Percentiles rank a stretch among this genome's conserved stretches.
Evolutionary conservation across 2,797 vertebrate species (phyloP).

Genomic region (Sibirionetta formosa): DNA sequence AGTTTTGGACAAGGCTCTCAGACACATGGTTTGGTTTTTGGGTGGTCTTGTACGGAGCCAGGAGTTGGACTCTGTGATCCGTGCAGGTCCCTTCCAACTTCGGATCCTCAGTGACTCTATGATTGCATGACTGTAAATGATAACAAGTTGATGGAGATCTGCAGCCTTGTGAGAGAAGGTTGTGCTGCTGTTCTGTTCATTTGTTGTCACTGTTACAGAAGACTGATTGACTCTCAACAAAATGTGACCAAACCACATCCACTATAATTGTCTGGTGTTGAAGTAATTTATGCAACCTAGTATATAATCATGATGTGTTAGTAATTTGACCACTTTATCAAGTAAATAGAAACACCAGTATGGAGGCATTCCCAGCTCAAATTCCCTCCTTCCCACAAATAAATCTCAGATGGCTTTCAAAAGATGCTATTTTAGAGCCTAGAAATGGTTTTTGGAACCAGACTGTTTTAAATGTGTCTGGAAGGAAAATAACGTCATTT

Average conservation of each 20-base stretch:
- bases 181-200: background rate
- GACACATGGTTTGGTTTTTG: no score
- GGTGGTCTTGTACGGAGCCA: no score
- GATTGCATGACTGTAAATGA: no score
- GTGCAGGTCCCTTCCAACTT: no score
- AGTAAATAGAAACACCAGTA: background rate
- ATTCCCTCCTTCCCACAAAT: background rate
- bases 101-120: no score
- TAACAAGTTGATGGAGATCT: background rate
- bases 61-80: no score
- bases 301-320: background rate
- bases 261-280: background rate
- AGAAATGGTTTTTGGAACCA: background rate
- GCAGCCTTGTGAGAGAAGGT: background rate
- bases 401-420: background rate
- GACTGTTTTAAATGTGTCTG: background rate
- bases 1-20: no score
- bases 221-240: background rate
- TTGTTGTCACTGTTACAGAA: background rate
- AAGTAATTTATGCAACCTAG: background rate
- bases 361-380: background rate
- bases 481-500: conserved; percentile 14
- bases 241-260: background rate
- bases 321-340: background rate
- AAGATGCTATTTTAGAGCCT: background rate